Conservation (phyloP, 2,797 vertebrate species). For the Spinibarbus caldwelli region DNA sequence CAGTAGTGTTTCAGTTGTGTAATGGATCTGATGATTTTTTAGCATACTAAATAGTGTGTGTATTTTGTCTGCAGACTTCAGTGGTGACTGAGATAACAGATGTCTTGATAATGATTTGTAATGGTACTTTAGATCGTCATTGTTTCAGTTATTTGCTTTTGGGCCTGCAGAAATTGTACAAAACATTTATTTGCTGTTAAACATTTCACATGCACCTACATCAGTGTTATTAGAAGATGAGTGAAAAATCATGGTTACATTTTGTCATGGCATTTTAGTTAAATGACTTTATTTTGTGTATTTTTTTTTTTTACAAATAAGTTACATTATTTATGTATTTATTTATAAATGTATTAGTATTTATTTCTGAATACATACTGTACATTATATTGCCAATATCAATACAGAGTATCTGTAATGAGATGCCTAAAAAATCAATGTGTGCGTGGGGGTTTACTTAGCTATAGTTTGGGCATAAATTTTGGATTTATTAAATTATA, state of each 20-base stretch:
- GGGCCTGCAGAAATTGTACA: background rate
- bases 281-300: background rate
- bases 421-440: background rate
- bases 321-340: background rate
- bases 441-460: background rate
- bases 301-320: too few species aligned
- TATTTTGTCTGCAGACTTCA: background rate
- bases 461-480: background rate
- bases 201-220: background rate
- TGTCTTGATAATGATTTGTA: background rate
- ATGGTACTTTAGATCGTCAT: background rate
- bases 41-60: background rate
- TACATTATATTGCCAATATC: background rate
- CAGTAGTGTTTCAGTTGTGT: background rate
- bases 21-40: background rate
- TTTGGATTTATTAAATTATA: background rate
- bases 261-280: background rate
- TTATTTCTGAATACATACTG: background rate
- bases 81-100: background rate
- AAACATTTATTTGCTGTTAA: background rate
- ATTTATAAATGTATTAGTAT: background rate
- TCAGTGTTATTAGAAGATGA: background rate
- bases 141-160: background rate
- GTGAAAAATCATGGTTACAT: background rate
- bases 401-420: background rate